These are phyloP conservation scores for Mormyrops boulengeri DNA, from an alignment of 2,797 vertebrate genomes.

Conservation along the genomic window DNA sequence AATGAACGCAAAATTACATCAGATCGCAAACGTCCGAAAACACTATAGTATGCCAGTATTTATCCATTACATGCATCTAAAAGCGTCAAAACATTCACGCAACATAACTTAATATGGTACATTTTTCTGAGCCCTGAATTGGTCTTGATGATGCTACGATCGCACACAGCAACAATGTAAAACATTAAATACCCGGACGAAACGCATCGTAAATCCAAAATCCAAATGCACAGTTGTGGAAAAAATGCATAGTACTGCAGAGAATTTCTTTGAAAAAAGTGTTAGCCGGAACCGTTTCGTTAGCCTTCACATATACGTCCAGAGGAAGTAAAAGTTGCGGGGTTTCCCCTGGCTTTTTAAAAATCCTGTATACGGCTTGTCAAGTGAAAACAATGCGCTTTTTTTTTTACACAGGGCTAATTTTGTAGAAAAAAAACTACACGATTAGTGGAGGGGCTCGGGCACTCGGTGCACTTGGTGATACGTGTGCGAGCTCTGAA, in stretches of 20 bases:
- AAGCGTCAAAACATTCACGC: neutral
- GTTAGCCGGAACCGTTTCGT: constrained; percentile 4
- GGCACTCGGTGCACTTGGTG: neutral
- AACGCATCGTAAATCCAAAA: neutral
- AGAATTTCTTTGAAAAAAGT: constrained; percentile 15
- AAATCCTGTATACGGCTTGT: neutral
- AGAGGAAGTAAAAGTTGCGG: neutral
- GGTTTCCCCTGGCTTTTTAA: neutral
- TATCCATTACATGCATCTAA: neutral
- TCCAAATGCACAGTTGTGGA: neutral
- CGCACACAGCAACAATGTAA: neutral
- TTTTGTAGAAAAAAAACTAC: neutral
- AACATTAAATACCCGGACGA: neutral
- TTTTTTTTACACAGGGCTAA: neutral
- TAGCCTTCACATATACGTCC: neutral
- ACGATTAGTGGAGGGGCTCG: neutral
- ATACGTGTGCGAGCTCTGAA: constrained; percentile 4
- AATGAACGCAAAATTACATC: neutral
- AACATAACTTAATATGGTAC: neutral
- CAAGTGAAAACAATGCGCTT: neutral
- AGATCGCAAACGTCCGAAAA: neutral
- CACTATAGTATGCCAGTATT: neutral
- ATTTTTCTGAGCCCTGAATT: neutral
- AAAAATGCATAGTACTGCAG: neutral
- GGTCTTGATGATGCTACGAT: neutral